Conservation (phyloP, 2,888 invertebrate species). For the Notodonta ziczac region DNA sequence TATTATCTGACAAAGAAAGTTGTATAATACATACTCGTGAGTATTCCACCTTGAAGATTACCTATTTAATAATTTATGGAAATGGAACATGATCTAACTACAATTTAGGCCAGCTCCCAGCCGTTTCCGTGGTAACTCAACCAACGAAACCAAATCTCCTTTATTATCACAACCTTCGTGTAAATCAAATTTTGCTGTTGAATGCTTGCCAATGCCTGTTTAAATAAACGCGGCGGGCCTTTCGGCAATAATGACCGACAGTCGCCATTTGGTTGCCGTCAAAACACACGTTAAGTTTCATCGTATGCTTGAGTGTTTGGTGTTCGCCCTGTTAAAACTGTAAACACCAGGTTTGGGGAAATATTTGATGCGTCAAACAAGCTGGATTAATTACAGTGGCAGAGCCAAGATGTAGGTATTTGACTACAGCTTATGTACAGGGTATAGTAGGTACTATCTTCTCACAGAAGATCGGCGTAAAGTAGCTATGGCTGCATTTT, state of each 20-base stretch:
- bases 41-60: too few relatives aligned
- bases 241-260: slow-evolving; percentile 32
- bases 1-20: too few relatives aligned
- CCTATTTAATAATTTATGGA: neutral
- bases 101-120: neutral
- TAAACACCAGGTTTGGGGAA: slow-evolving; percentile 32
- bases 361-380: slow-evolving; percentile 41
- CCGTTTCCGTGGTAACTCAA: slow-evolving; percentile 11
- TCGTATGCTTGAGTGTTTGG: slow-evolving; percentile 23
- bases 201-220: slow-evolving; percentile 53
- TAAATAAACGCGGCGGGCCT: slow-evolving; percentile 42
- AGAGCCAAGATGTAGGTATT: too few relatives aligned
- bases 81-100: neutral
- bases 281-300: slow-evolving; percentile 27
- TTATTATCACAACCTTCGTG: slow-evolving; percentile 42
- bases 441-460: neutral
- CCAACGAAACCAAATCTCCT: slow-evolving; percentile 22
- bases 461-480: too few relatives aligned
- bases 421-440: too few relatives aligned
- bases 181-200: slow-evolving; percentile 56
- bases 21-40: too few relatives aligned
- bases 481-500: too few relatives aligned
- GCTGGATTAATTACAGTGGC: slow-evolving; percentile 32
- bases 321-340: slow-evolving; percentile 30
- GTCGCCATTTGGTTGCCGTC: slow-evolving; percentile 34